phyloP scores from a whole-genome alignment of 2,888 invertebrate species.

The Drosophila silvestris region DNA sequence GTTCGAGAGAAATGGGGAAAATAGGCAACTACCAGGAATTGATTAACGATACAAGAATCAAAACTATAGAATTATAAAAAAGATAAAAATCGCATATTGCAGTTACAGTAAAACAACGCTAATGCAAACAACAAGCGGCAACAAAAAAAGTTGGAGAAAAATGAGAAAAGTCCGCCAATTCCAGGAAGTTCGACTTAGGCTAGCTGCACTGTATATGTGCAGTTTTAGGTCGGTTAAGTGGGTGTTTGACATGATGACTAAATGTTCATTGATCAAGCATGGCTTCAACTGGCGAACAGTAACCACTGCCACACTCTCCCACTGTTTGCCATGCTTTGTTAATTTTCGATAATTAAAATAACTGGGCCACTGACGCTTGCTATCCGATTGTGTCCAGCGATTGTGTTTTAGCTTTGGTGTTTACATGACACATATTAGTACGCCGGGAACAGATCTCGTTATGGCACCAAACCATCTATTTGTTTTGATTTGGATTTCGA shows the following conservation, averaged over 20 bases:
- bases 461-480: slow-evolving; percentile 18
- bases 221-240: slow-evolving; percentile 36
- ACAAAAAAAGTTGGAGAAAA: no score
- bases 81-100: not conserved
- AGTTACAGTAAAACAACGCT: not conserved
- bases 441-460: not conserved
- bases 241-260: not conserved
- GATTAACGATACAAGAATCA: no score
- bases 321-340: slow-evolving; percentile 47
- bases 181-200: not conserved
- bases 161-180: no score
- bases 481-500: slow-evolving; percentile 47
- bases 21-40: not conserved
- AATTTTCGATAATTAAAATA: slow-evolving; percentile 72
- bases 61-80: not conserved
- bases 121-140: no score
- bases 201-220: slow-evolving; percentile 35
- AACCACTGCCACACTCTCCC: not conserved
- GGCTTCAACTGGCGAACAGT: not conserved
- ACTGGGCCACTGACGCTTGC: slow-evolving; percentile 73
- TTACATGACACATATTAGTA: slow-evolving; percentile 50
- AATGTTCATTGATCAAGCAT: slow-evolving; percentile 13
- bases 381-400: slow-evolving; percentile 57
- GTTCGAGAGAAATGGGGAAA: not conserved
- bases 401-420: slow-evolving; percentile 33